These are phyloP conservation scores for Sebastes oblongus DNA, from an alignment of 2,797 vertebrate genomes.

Conservation along the genomic window DNA sequence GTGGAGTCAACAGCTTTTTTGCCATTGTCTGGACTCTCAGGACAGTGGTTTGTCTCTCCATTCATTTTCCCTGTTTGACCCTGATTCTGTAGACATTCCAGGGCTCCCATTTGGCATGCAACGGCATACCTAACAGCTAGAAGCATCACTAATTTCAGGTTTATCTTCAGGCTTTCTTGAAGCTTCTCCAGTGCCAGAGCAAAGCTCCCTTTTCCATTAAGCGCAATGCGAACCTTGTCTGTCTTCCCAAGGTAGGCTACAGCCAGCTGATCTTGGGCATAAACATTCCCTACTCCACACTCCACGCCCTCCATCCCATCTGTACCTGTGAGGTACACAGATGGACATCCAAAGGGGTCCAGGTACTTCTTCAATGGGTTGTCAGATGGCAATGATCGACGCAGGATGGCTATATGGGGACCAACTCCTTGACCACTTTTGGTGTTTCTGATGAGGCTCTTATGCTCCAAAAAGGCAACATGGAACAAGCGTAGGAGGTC, in stretches of 20 bases:
- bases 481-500: conserved; percentile 79
- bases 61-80: conserved; percentile 53
- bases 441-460: conserved; percentile 80
- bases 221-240: conserved; percentile 79
- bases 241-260: conserved; percentile 83
- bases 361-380: conserved; percentile 80
- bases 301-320: conserved; percentile 82
- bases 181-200: conserved; percentile 71
- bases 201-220: conserved; percentile 84
- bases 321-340: conserved; percentile 84
- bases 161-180: conserved; percentile 70
- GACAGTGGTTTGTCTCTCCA: conserved; percentile 24
- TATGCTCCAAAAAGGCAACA: conserved; percentile 82
- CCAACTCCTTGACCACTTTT: conserved; percentile 82
- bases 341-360: conserved; percentile 82
- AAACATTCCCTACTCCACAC: conserved; percentile 84
- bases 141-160: conserved; percentile 78
- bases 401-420: conserved; percentile 80
- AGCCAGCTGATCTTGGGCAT: conserved; percentile 83
- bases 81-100: conserved; percentile 74
- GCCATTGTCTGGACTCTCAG: conserved; percentile 11
- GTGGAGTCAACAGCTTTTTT: conserved; percentile 13
- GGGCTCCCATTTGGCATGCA: conserved; percentile 81
- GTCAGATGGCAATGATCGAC: conserved; percentile 68
- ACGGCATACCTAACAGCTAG: conserved; percentile 81